Evolutionary conservation across 2,113 vertebrate species (phyloP).

Genomic region (Steatornis caripensis): DNA sequence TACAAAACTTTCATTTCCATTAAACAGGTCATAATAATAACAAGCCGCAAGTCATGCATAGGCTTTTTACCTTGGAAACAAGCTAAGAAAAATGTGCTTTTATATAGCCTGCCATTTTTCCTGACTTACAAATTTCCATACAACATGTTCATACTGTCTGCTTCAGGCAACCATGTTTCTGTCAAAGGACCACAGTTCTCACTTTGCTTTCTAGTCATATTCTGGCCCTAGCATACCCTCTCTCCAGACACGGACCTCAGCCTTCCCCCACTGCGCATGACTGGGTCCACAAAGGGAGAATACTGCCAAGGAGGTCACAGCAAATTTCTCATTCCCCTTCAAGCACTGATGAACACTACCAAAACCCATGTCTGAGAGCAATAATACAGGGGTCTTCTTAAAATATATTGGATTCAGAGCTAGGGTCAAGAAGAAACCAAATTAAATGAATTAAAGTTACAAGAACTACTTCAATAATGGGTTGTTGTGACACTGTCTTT

Average conservation of each 20-base stretch:
- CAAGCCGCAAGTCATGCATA: background rate
- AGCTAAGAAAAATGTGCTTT: background rate
- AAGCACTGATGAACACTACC: background rate
- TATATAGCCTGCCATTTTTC: background rate
- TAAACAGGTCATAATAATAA: background rate
- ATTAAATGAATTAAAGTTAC: background rate
- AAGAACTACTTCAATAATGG: background rate
- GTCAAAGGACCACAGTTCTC: background rate
- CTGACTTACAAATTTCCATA: background rate
- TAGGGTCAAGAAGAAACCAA: background rate
- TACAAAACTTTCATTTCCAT: background rate
- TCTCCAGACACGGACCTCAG: background rate
- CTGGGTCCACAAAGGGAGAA: background rate
- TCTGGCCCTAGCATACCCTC: background rate
- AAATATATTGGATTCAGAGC: background rate
- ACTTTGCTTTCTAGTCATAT: background rate
- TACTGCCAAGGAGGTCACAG: background rate
- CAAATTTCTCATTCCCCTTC: background rate
- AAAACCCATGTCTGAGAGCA: background rate
- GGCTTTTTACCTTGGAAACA: background rate
- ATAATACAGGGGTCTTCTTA: background rate
- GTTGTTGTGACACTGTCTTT: background rate
- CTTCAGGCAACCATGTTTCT: background rate
- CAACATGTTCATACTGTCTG: rapidly evolving
- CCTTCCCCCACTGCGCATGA: rapidly evolving